A percentile compares a stretch with the other conserved stretches of the same genome.
phyloP scores from a whole-genome alignment of 2,113 vertebrate genomes.

The Rallus limicola region DNA sequence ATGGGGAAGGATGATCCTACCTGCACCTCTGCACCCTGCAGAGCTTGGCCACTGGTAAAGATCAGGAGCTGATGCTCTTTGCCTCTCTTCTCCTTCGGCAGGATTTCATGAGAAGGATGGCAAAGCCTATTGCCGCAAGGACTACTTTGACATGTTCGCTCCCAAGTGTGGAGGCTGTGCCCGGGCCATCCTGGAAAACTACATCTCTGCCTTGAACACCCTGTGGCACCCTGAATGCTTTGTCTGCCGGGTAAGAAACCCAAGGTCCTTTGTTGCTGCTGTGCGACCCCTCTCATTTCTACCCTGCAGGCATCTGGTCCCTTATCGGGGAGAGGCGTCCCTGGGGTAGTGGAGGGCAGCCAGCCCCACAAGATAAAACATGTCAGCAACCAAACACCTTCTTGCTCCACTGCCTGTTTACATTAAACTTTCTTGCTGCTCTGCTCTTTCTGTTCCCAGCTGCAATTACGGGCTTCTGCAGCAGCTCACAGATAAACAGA shows the following conservation, averaged over 20 bases:
- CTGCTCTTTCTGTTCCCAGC: constrained; percentile 30
- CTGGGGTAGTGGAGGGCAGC: background rate
- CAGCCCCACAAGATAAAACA: background rate
- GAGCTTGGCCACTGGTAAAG: background rate
- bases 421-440: background rate
- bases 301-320: background rate
- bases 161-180: constrained; percentile 97
- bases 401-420: constrained; percentile 14
- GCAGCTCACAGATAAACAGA: constrained; percentile 34
- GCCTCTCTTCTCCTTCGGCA: constrained; percentile 46
- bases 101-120: constrained; percentile 98
- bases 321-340: background rate
- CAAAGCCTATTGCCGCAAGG: constrained; percentile 97
- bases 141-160: constrained; percentile 99
- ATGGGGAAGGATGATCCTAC: background rate
- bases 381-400: background rate
- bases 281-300: background rate
- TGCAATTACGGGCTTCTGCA: constrained; percentile 23
- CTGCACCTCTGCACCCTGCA: background rate
- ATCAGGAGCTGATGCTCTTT: background rate
- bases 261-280: background rate
- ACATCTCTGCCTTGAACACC: constrained; percentile 95
- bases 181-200: constrained; percentile 96
- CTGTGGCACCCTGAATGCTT: constrained; percentile 99
- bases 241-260: constrained; percentile 90